Percentiles rank a stretch among this genome's conserved stretches.
These are phyloP conservation scores for Medauroidea extradentata DNA, from an alignment of 1,140 invertebrate species.

Conservation along the genomic window DNA sequence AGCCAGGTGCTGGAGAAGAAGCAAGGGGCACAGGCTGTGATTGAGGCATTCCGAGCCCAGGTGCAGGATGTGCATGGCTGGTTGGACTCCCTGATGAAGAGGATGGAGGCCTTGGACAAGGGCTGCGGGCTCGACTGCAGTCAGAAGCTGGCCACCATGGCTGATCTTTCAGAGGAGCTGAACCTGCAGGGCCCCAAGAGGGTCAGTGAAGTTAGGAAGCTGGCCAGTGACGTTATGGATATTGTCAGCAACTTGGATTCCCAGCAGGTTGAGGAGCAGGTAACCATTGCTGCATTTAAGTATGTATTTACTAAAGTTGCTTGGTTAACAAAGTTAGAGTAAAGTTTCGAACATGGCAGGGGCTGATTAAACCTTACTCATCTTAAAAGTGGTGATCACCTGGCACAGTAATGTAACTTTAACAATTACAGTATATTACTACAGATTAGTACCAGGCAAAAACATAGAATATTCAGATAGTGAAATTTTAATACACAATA, in stretches of 20 bases:
- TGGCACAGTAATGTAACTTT: too few species aligned
- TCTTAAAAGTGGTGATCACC: too few species aligned
- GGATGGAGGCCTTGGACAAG: slow-evolving; percentile 75
- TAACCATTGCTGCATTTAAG: slow-evolving; percentile 24
- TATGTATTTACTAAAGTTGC: too few species aligned
- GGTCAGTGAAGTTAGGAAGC: slow-evolving; percentile 59
- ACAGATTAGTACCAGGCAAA: too few species aligned
- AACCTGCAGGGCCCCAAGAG: slow-evolving; percentile 54
- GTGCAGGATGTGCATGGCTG: slow-evolving; percentile 71
- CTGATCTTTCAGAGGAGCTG: slow-evolving; percentile 64
- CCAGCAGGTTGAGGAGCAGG: slow-evolving; percentile 85
- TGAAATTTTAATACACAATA: too few species aligned
- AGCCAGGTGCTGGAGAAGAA: slow-evolving; percentile 69
- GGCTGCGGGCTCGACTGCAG: slow-evolving; percentile 74
- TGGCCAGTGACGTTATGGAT: slow-evolving; percentile 66
- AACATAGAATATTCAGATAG: too few species aligned
- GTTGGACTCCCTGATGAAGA: slow-evolving; percentile 73
- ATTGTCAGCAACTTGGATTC: slow-evolving; percentile 81
- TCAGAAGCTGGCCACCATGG: slow-evolving; percentile 69
- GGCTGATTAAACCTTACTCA: too few species aligned
- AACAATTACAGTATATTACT: too few species aligned
- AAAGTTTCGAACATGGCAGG: too few species aligned
- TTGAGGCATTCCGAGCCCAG: slow-evolving; percentile 71
- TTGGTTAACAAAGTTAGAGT: too few species aligned
- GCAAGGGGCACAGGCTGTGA: slow-evolving; percentile 66